These are phyloP conservation scores for Lepus americanus DNA, from an alignment of 2,113 vertebrate species.

Conservation along the genomic window DNA sequence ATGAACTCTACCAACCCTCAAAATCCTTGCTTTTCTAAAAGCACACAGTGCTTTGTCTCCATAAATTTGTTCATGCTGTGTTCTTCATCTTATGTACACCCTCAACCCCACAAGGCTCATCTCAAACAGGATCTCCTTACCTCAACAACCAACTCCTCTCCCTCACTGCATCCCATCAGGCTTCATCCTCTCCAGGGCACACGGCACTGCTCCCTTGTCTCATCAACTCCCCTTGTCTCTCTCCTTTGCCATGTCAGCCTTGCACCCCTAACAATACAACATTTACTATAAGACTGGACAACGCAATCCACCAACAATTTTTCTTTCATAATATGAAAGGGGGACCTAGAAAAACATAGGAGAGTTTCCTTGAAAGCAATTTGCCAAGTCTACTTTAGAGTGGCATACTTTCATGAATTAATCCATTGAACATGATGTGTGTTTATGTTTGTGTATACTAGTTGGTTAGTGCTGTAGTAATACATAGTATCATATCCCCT, in stretches of 20 bases:
- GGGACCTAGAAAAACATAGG: background rate
- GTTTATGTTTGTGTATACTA: background rate
- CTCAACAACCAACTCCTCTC: background rate
- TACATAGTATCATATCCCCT: background rate
- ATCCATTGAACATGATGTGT: background rate
- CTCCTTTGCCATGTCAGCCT: background rate
- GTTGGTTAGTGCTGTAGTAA: background rate
- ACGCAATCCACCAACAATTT: background rate
- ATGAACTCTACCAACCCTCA: background rate
- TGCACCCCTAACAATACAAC: background rate
- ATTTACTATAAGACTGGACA: background rate
- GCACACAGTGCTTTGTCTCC: background rate
- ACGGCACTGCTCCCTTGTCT: background rate
- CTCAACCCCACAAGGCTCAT: background rate
- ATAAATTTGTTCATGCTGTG: too few species aligned
- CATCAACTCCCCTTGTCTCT: background rate
- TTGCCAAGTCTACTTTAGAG: background rate
- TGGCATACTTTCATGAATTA: background rate
- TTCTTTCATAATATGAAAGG: background rate
- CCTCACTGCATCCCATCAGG: background rate
- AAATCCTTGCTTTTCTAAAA: background rate
- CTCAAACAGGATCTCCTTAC: background rate
- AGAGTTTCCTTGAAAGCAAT: background rate
- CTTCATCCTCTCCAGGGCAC: background rate
- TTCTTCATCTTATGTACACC: background rate